Percentiles rank a stretch among this genome's conserved stretches.
These are phyloP conservation scores for Hemichromis elongatus DNA, from an alignment of 2,113 vertebrate species.

Conservation along the genomic window DNA sequence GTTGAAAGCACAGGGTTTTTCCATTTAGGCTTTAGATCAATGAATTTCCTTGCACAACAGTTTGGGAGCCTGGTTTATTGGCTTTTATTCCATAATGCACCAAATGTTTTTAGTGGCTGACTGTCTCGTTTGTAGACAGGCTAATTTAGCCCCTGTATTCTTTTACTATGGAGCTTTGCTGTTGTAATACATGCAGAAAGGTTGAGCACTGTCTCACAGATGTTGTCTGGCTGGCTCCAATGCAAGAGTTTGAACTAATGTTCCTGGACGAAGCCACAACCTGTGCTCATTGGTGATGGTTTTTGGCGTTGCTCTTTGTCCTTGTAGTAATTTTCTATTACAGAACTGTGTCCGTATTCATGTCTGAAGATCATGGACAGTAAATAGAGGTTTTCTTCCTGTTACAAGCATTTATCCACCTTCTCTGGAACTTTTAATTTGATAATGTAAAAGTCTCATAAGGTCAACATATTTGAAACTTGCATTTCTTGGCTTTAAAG, in stretches of 20 bases:
- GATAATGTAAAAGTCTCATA: neutral
- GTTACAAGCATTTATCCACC: neutral
- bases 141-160: neutral
- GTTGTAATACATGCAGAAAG: neutral
- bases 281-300: neutral
- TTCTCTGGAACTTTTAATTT: neutral
- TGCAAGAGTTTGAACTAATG: neutral
- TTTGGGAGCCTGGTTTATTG: neutral
- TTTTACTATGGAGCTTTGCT: neutral
- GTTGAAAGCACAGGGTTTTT: neutral
- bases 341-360: neutral
- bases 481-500: neutral
- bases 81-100: neutral
- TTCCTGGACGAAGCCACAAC: neutral
- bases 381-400: neutral
- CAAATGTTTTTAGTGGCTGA: neutral
- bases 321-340: neutral
- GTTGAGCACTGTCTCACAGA: neutral
- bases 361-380: neutral
- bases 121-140: neutral
- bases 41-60: neutral
- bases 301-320: neutral
- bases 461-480: neutral
- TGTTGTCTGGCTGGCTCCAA: neutral
- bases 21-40: neutral